Evolutionary conservation across 2,888 invertebrate species (phyloP).

Genomic region (Lymantria dispar): DNA sequence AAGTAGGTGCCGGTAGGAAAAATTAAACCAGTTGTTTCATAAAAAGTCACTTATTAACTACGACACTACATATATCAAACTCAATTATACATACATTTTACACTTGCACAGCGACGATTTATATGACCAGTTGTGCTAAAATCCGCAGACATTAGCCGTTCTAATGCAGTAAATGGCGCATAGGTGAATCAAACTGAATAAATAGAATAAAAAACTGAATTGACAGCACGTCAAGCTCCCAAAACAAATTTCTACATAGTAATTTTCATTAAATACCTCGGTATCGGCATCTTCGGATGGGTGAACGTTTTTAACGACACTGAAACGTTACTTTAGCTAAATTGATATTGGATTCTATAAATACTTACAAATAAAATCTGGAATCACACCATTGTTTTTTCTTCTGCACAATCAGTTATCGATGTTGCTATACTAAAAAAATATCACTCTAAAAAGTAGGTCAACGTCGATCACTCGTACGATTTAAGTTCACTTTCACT

Average conservation of each 20-base stretch:
- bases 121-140: slow-evolving; percentile 61
- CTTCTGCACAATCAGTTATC: slow-evolving; percentile 77
- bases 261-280: slow-evolving; percentile 55
- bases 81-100: slow-evolving; percentile 47
- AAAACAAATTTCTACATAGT: slow-evolving; percentile 47
- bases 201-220: slow-evolving; percentile 74
- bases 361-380: slow-evolving; percentile 83
- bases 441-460: slow-evolving; percentile 54
- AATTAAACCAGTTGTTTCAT: slow-evolving; percentile 43
- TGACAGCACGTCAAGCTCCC: slow-evolving; percentile 73
- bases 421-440: slow-evolving; percentile 65
- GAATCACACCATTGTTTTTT: slow-evolving; percentile 83
- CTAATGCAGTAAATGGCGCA: slow-evolving; percentile 79
- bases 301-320: slow-evolving; percentile 53
- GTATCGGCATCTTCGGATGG: slow-evolving; percentile 47
- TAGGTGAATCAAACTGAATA: slow-evolving; percentile 75
- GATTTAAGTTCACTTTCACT: slow-evolving; percentile 43
- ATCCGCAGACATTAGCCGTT: slow-evolving; percentile 62
- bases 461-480: slow-evolving; percentile 50
- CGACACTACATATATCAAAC: slow-evolving; percentile 37
- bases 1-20: slow-evolving; percentile 64
- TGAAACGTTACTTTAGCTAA: slow-evolving; percentile 60
- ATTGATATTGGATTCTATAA: slow-evolving; percentile 77
- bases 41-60: slow-evolving; percentile 42
- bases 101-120: slow-evolving; percentile 47